These are phyloP conservation scores for Emydura subglobosa DNA, from an alignment of 2,113 vertebrate species.

Conservation along the genomic window DNA sequence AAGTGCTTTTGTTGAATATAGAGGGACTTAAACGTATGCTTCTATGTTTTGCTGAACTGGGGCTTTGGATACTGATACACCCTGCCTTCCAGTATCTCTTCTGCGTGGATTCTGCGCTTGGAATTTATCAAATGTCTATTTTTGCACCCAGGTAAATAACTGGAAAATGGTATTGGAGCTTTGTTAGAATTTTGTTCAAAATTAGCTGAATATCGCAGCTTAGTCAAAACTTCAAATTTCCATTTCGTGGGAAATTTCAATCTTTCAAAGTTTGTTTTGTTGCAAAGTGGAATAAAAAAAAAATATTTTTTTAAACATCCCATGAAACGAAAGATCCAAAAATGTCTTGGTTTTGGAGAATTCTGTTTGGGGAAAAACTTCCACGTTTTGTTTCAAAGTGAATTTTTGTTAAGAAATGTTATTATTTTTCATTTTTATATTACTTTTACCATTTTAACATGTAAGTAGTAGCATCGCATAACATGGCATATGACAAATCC, in stretches of 20 bases:
- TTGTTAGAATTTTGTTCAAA: not conserved
- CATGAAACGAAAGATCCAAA: not conserved
- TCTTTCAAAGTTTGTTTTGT: not conserved
- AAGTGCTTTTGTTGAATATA: not conserved
- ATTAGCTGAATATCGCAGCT: not conserved
- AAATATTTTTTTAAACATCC: not conserved
- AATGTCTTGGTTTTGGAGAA: not conserved
- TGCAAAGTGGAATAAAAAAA: not conserved
- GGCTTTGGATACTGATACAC: not conserved
- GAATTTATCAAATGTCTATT: fast-evolving
- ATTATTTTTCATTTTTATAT: too few relatives aligned
- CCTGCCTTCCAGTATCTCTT: fast-evolving
- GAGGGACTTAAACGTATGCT: fast-evolving
- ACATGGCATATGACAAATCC: not conserved
- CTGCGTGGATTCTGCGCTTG: fast-evolving
- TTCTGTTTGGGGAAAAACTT: not conserved
- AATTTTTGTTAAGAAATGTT: not conserved
- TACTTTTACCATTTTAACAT: not conserved
- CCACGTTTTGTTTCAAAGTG: not conserved
- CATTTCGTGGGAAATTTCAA: not conserved
- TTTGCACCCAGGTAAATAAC: not conserved
- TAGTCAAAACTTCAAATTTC: not conserved
- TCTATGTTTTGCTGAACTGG: fast-evolving
- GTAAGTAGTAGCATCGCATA: not conserved
- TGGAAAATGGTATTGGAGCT: not conserved